A percentile compares a stretch with the other conserved stretches of the same genome.
Conservation (phyloP, 2,888 invertebrate genomes). For the Oligia fasciuncula region DNA sequence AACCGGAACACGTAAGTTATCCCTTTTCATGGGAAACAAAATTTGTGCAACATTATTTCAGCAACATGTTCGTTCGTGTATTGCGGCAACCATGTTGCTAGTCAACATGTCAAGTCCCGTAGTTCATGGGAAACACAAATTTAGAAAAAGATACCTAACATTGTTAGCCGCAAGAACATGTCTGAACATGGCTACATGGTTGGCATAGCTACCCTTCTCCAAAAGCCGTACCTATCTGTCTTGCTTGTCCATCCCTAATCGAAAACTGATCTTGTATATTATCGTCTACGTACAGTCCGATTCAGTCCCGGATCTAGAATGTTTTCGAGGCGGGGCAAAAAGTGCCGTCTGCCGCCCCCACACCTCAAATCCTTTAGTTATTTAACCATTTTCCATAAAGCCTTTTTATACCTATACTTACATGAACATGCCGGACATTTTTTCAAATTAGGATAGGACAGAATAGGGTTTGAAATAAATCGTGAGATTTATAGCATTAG, state of each 20-base stretch:
- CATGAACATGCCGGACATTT: too few species aligned
- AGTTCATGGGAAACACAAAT: neutral
- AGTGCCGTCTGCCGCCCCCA: too few species aligned
- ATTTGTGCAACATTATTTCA: neutral
- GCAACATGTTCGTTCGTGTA: neutral
- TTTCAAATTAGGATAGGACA: too few species aligned
- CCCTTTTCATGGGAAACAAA: neutral
- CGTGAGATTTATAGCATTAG: too few species aligned
- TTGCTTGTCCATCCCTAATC: neutral
- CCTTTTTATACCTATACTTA: too few species aligned
- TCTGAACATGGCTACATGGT: neutral
- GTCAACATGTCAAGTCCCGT: neutral
- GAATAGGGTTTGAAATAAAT: too few species aligned
- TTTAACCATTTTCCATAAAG: too few species aligned
- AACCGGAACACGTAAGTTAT: conserved; percentile 80
- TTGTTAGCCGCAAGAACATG: neutral
- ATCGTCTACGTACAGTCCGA: neutral
- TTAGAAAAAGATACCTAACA: neutral
- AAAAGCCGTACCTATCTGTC: neutral
- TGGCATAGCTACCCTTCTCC: neutral
- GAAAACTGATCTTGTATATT: neutral
- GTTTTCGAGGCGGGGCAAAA: too few species aligned
- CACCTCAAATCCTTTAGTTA: too few species aligned
- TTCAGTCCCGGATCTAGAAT: neutral
- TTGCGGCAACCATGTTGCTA: neutral